phyloP scores from a whole-genome alignment of 2,113 vertebrate genomes.

The Pteruthius melanotis region DNA sequence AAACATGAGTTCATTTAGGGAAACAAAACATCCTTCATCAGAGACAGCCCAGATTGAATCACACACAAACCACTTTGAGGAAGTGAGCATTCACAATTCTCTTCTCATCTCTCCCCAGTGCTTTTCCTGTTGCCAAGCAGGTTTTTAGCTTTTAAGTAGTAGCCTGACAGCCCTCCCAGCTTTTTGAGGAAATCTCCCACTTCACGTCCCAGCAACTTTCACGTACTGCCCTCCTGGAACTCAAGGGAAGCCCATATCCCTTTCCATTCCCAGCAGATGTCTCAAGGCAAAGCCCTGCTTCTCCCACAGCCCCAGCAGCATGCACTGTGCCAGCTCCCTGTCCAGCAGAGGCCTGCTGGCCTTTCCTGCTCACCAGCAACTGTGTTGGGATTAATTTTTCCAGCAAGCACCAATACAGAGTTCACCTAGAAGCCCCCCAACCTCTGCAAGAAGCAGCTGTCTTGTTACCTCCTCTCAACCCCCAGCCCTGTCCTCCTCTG shows the following conservation, averaged over 20 bases:
- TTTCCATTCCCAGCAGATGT: not conserved
- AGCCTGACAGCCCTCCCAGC: not conserved
- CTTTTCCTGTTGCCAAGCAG: not conserved
- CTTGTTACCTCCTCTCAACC: not conserved
- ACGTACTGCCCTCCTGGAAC: not conserved
- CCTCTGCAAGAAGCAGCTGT: not conserved
- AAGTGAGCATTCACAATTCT: fast-evolving
- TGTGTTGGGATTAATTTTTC: not conserved
- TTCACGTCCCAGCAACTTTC: not conserved
- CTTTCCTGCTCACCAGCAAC: not conserved
- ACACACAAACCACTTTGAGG: not conserved
- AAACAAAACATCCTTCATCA: not conserved
- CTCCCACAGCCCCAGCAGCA: not conserved
- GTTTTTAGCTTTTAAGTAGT: not conserved
- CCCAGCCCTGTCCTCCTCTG: not conserved
- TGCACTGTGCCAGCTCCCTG: fast-evolving
- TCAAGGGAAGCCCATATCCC: not conserved
- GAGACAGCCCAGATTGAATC: not conserved
- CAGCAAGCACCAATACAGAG: not conserved
- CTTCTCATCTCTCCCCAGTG: not conserved
- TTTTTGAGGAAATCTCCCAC: not conserved
- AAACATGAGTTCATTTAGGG: not conserved
- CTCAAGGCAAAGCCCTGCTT: not conserved
- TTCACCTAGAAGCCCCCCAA: not conserved
- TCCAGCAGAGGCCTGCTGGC: not conserved